These are phyloP conservation scores for Cistogaster globosa DNA, from an alignment of 2,888 invertebrate species.

Conservation along the genomic window DNA sequence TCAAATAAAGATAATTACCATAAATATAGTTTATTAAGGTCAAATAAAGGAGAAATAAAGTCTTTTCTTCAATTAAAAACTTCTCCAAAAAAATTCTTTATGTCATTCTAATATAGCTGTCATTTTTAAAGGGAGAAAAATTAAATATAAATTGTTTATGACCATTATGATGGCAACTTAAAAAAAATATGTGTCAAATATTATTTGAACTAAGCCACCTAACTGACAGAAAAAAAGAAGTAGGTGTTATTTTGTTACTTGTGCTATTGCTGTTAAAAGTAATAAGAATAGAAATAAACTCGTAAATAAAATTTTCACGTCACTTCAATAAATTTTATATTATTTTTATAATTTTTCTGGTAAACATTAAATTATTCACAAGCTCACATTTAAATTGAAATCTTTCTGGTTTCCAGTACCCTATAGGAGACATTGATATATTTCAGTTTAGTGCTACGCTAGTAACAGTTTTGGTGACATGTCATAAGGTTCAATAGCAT, in stretches of 20 bases:
- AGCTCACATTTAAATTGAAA: conserved; percentile 14
- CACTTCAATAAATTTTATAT: conserved; percentile 33
- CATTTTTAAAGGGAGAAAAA: conserved; percentile 8
- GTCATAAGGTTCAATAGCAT: too few relatives aligned
- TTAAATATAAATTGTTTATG: conserved; percentile 53
- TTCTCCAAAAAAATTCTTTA: neutral
- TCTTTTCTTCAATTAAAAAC: too few relatives aligned
- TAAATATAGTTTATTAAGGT: too few relatives aligned
- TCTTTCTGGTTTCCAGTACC: neutral
- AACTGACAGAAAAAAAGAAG: neutral
- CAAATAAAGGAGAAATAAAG: too few relatives aligned
- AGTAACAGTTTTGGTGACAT: too few relatives aligned
- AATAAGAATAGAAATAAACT: conserved; percentile 18
- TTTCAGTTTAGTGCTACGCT: too few relatives aligned
- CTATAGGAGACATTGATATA: too few relatives aligned
- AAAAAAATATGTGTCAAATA: conserved; percentile 52
- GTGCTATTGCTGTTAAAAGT: conserved; percentile 9
- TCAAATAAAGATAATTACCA: too few relatives aligned
- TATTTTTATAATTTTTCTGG: conserved; percentile 58
- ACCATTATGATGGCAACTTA: conserved; percentile 61
- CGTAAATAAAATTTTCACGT: conserved; percentile 29
- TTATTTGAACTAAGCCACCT: conserved; percentile 20
- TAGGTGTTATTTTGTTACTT: conserved; percentile 3
- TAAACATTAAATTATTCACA: conserved; percentile 55
- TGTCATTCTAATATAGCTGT: neutral